These are phyloP conservation scores for Bradypodion pumilum DNA, from an alignment of 2,797 vertebrate genomes.

Conservation along the genomic window DNA sequence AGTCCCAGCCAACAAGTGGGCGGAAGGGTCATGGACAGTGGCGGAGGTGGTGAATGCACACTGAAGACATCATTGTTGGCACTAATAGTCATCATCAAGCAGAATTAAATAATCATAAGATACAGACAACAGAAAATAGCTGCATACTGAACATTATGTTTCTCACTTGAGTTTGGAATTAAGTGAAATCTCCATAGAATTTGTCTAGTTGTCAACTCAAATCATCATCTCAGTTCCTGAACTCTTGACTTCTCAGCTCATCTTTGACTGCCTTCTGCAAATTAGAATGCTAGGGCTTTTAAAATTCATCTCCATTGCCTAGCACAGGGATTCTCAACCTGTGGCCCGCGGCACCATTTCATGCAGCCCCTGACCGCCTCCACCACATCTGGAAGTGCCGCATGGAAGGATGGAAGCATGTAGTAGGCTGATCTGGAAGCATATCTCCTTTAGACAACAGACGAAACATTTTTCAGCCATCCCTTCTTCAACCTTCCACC, in stretches of 20 bases:
- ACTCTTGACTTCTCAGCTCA: not conserved
- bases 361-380: too few species aligned
- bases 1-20: too few species aligned
- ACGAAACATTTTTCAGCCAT: not conserved
- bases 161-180: not conserved
- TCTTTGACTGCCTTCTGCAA: not conserved
- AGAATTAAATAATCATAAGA: not conserved
- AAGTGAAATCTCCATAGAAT: not conserved
- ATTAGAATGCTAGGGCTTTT: not conserved
- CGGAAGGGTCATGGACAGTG: too few species aligned
- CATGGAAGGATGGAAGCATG: not conserved
- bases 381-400: too few species aligned
- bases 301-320: not conserved
- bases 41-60: too few species aligned
- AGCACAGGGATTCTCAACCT: too few species aligned
- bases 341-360: too few species aligned
- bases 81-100: not conserved
- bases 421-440: not conserved
- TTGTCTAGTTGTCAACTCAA: not conserved
- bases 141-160: not conserved
- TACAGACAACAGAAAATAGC: not conserved
- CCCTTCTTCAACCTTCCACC: not conserved
- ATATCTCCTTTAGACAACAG: not conserved
- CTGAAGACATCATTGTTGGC: not conserved
- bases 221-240: not conserved